A percentile compares a stretch with the other conserved stretches of the same genome.
phyloP scores from a whole-genome alignment of 2,797 vertebrate genomes.

The Macrochelys suwanniensis region DNA sequence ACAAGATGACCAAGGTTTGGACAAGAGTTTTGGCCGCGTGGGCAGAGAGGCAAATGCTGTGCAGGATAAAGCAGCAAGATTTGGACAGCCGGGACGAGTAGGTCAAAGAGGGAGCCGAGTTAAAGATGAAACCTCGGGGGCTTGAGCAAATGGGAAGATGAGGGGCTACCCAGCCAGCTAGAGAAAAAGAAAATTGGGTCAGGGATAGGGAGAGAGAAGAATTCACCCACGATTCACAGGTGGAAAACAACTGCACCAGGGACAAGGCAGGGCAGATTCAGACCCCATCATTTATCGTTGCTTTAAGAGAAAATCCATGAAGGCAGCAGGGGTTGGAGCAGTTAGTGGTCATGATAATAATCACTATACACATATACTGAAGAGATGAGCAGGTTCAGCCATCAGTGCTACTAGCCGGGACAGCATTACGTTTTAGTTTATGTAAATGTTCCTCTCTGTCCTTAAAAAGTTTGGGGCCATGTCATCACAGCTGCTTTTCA shows the following conservation, averaged over 20 bases:
- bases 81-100: too few relatives aligned
- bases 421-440: not conserved
- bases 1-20: not conserved
- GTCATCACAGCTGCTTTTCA: not conserved
- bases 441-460: not conserved
- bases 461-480: not conserved
- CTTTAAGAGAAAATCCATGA: not conserved
- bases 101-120: not conserved
- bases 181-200: not conserved
- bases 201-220: not conserved
- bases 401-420: not conserved
- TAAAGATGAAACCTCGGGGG: too few relatives aligned
- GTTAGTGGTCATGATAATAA: not conserved
- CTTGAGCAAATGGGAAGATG: not conserved
- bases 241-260: not conserved
- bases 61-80: not conserved
- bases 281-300: not conserved
- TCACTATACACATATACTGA: not conserved
- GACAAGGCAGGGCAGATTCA: not conserved
- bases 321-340: not conserved
- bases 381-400: not conserved
- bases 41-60: not conserved
- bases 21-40: not conserved
- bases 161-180: not conserved
- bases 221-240: not conserved